Conservation (phyloP, 2,888 invertebrate genomes). For the Bruchidius siliquastri region DNA sequence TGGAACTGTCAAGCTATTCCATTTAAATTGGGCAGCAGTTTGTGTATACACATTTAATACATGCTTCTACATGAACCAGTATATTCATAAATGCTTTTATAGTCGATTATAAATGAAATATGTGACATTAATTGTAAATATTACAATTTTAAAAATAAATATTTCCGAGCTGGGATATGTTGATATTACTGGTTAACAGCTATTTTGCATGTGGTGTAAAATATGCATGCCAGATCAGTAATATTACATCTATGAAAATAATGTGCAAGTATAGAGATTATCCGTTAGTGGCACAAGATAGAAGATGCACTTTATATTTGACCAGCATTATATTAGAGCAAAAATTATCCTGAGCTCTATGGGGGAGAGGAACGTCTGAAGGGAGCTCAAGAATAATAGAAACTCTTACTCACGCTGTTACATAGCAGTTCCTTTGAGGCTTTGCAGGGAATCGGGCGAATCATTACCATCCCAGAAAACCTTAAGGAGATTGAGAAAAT, state of each 20-base stretch:
- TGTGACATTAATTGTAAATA: background rate
- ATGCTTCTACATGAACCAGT: background rate
- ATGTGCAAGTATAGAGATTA: background rate
- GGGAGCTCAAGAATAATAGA: too few species aligned
- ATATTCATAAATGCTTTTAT: background rate
- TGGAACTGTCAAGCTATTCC: background rate
- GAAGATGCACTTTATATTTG: too few species aligned
- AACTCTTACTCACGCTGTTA: too few species aligned
- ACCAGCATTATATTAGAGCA: too few species aligned
- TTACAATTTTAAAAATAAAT: background rate
- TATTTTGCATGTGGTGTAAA: background rate
- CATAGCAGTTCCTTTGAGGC: too few species aligned
- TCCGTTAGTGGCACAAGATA: background rate
- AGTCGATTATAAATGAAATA: background rate
- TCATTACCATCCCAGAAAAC: too few species aligned
- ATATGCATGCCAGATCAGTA: background rate
- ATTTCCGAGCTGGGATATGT: background rate
- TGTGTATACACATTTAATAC: background rate
- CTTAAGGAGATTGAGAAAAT: too few species aligned
- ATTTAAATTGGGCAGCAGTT: background rate
- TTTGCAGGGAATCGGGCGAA: too few species aligned
- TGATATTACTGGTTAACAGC: background rate
- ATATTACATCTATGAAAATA: background rate
- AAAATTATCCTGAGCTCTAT: too few species aligned
- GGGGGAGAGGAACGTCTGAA: too few species aligned